These are phyloP conservation scores for Zeuzera pyrina DNA, from an alignment of 2,888 invertebrate species.

Conservation along the genomic window DNA sequence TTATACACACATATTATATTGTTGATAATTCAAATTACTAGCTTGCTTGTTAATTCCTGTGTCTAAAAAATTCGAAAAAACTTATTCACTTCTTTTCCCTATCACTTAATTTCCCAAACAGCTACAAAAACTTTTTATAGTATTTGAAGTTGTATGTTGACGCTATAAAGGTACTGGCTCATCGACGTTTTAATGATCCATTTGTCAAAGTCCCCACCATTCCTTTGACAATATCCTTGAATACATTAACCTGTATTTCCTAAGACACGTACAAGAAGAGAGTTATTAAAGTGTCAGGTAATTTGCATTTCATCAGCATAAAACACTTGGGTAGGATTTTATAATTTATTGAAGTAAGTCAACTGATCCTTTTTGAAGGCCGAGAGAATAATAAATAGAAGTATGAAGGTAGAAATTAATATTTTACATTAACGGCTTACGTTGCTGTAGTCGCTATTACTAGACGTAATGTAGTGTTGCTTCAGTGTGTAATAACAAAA, in stretches of 20 bases:
- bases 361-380: conserved; percentile 35
- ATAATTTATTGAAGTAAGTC: conserved; percentile 42
- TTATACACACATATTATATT: too few species aligned
- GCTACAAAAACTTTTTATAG: too few species aligned
- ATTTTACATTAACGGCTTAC: conserved; percentile 6
- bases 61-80: too few species aligned
- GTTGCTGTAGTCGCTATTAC: neutral
- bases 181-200: too few species aligned
- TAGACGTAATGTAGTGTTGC: neutral
- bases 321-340: conserved; percentile 33
- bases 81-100: too few species aligned
- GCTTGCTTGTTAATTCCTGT: too few species aligned
- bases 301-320: conserved; percentile 45
- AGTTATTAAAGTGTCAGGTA: conserved; percentile 24
- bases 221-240: conserved; percentile 7
- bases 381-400: conserved; percentile 41
- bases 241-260: conserved; percentile 9
- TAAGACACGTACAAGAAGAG: conserved; percentile 11
- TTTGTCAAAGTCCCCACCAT: conserved; percentile 9
- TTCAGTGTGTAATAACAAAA: neutral
- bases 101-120: too few species aligned
- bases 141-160: too few species aligned
- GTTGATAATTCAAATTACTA: too few species aligned
- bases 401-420: conserved; percentile 30
- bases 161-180: too few species aligned